Evolutionary conservation across 2,113 vertebrate species (phyloP).

Genomic region (Ceyx melanurus): DNA sequence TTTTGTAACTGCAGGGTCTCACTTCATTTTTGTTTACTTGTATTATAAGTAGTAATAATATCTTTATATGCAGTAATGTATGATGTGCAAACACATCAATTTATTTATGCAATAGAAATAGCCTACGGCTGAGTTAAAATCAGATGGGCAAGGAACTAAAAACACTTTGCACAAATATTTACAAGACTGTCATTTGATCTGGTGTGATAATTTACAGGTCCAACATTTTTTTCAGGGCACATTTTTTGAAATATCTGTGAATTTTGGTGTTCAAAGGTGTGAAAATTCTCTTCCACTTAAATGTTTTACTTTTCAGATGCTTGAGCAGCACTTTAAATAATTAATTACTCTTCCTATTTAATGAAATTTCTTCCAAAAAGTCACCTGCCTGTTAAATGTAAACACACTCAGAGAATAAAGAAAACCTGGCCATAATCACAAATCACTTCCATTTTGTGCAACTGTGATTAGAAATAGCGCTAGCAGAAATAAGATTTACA

Average conservation of each 20-base stretch:
- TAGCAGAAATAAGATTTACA: not conserved
- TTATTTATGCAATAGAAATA: slow-evolving; percentile 5
- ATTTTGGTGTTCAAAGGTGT: not conserved
- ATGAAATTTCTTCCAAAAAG: not conserved
- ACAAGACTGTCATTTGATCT: not conserved
- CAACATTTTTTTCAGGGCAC: not conserved
- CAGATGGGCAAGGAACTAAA: not conserved
- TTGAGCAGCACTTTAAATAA: not conserved
- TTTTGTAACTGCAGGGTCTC: not conserved
- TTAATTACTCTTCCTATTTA: not conserved
- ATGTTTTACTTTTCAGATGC: not conserved
- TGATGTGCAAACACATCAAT: not conserved
- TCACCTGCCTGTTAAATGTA: not conserved
- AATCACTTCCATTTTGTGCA: not conserved
- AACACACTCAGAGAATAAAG: not conserved
- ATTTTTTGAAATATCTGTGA: not conserved
- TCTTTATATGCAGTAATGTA: not conserved
- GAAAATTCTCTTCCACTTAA: not conserved
- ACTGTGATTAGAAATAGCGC: not conserved
- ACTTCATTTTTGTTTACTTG: slow-evolving; percentile 19
- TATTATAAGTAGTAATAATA: not conserved
- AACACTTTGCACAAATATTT: not conserved
- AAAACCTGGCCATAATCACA: not conserved
- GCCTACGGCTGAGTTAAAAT: not conserved
- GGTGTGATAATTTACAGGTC: not conserved